A percentile compares a stretch with the other conserved stretches of the same genome.
phyloP scores from a whole-genome alignment of 2,113 vertebrate species.

The Siphamia tubifer region DNA sequence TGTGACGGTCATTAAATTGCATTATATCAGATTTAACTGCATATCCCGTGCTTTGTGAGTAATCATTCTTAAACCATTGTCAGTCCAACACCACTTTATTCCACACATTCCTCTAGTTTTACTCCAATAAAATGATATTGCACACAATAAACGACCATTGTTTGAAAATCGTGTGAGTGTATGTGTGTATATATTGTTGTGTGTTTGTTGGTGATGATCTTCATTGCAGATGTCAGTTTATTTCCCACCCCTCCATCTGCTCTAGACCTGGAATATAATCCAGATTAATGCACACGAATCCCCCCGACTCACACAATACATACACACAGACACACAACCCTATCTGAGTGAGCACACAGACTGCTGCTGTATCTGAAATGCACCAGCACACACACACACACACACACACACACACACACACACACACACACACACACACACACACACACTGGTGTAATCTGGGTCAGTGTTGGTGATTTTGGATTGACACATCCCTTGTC shows the following conservation, averaged over 20 bases:
- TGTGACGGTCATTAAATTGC: too few species aligned
- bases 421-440: not conserved
- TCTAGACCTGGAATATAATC: slow-evolving; percentile 71
- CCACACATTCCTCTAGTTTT: not conserved
- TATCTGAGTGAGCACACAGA: slow-evolving; percentile 19
- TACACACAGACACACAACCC: slow-evolving; percentile 28
- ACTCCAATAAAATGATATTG: not conserved
- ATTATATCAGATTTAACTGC: too few species aligned
- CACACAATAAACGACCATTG: rapidly evolving
- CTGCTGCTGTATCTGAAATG: slow-evolving; percentile 14
- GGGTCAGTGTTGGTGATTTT: slow-evolving; percentile 50
- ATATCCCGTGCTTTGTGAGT: too few species aligned
- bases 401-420: slow-evolving; percentile 5
- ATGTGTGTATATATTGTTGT: not conserved
- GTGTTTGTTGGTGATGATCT: slow-evolving; percentile 5
- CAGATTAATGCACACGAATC: slow-evolving; percentile 69
- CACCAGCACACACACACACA: not conserved
- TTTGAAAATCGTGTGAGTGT: not conserved
- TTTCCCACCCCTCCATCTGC: slow-evolving; percentile 67
- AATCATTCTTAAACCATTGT: too few species aligned
- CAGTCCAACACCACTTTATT: too few species aligned
- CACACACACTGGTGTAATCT: slow-evolving; percentile 45
- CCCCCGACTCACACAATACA: not conserved
- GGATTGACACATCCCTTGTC: slow-evolving; percentile 34
- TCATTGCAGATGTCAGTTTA: slow-evolving; percentile 18